Evolutionary conservation across 2,797 vertebrate species (phyloP), one percentile per base, ranked within the genome.

Genomic region (Otolemur crassicaudatus): DNA sequence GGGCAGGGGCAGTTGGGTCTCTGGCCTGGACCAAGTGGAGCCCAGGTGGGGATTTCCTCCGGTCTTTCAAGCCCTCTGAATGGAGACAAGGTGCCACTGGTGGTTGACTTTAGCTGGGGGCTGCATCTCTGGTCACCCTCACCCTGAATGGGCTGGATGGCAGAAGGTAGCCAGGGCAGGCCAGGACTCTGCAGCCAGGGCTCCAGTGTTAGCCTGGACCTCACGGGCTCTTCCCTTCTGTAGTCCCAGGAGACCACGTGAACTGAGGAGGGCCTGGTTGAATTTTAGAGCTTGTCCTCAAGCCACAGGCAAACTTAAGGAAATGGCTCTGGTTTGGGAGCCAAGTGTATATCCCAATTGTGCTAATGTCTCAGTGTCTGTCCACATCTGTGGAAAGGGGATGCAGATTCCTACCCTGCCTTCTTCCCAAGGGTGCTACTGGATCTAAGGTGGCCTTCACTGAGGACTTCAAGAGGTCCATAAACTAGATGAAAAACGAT

Each of bases 141-240:
- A 12, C n/a, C 72, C 31, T 1, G 2, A 17, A 23, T 19, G 10
- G 27, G 1, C 29, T 80, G 22, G 19, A 43, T 84, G 90, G 20
- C 53, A 89, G 82, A 75, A 53, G 37, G 43, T 67, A 79, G 25
- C 77, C 49, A 0, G 43, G 29, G 43, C 49, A 72, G 40, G 23
- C 83, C 34, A 67, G 56, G 65, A n/a, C 53, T 70, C 83, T 81
- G 23, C 34, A 56, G 80, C 72, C 40, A 83, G 86, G 80, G 37
- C 37, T 53, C 3, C 2, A 34, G 46, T 43, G 0, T 2, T 2
- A 27, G 73, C 34, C 10, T 65, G 60, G 27, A 29, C 67, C 19
- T 29, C n/a, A 29, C 8, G 0, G 79, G 2, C 60, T 65, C 37
- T 20, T 87, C 70, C 67, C 58, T 84, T 90, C 84, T 67, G 2